Evolutionary conservation across 2,797 vertebrate genomes (phyloP).

Genomic region (Gymnothorax reevesii): DNA sequence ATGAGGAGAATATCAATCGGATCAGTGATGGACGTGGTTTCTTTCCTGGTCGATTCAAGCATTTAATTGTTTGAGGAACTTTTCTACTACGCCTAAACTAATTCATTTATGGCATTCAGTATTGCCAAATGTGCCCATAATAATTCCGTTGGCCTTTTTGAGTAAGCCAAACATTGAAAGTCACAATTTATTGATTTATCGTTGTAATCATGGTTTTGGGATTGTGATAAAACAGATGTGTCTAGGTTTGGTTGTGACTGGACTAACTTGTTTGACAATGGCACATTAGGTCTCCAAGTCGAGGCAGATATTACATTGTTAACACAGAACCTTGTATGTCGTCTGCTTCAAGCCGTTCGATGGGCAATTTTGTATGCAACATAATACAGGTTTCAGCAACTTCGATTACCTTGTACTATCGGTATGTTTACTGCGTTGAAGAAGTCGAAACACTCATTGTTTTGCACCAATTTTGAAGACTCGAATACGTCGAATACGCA

Average conservation of each 20-base stretch:
- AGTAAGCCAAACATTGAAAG: neutral
- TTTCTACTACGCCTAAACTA: neutral
- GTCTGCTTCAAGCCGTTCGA: neutral
- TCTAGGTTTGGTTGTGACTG: neutral
- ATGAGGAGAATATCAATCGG: neutral
- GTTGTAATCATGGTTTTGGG: neutral
- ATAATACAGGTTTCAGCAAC: neutral
- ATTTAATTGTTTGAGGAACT: neutral
- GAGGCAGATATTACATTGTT: neutral
- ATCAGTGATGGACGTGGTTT: neutral
- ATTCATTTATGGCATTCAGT: neutral
- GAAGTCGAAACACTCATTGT: neutral
- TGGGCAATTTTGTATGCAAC: too few relatives aligned
- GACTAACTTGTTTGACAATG: neutral
- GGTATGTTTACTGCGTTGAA: neutral
- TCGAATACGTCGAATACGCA: neutral
- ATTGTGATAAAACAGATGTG: neutral
- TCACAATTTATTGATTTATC: neutral
- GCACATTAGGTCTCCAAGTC: neutral
- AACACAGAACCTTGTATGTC: neutral
- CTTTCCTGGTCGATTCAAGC: neutral
- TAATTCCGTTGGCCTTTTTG: neutral
- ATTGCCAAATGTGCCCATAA: neutral
- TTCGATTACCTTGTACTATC: neutral
- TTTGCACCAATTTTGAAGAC: neutral